These are phyloP conservation scores for Oppia nitens DNA, from an alignment of 1,140 invertebrate genomes.

Conservation along the genomic window DNA sequence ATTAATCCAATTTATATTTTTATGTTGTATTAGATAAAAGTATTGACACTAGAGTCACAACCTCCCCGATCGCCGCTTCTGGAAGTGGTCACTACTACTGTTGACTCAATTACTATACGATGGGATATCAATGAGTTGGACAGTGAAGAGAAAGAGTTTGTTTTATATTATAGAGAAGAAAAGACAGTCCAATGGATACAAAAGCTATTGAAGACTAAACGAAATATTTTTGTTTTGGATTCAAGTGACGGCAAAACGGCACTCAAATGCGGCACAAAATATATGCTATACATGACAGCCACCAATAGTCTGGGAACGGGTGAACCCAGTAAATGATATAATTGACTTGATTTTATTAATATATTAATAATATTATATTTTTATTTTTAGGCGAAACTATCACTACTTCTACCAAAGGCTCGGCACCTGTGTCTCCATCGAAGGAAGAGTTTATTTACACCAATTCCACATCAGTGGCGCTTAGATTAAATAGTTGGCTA, in stretches of 20 bases:
- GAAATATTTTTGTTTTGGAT: background rate
- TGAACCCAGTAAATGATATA: slow-evolving; percentile 40
- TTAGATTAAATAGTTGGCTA: slow-evolving; percentile 78
- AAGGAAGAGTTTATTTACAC: slow-evolving; percentile 35
- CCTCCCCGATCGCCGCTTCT: slow-evolving; percentile 19
- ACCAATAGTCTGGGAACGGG: slow-evolving; percentile 73
- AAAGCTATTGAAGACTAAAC: background rate
- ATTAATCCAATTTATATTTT: background rate
- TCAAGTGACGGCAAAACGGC: background rate
- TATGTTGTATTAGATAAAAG: slow-evolving; percentile 4
- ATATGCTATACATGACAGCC: slow-evolving; percentile 69
- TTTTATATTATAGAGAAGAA: slow-evolving; percentile 8
- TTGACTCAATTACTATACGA: slow-evolving; percentile 18
- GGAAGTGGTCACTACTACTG: slow-evolving; percentile 19
- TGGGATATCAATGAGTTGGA: slow-evolving; percentile 18
- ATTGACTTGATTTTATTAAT: background rate
- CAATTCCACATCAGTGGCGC: slow-evolving; percentile 71
- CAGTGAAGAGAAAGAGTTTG: slow-evolving; percentile 18
- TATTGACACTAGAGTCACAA: slow-evolving; percentile 16
- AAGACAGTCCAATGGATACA: background rate
- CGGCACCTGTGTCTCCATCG: slow-evolving; percentile 24
- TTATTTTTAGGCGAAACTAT: slow-evolving; percentile 12
- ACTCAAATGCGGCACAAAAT: slow-evolving; percentile 47
- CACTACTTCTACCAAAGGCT: slow-evolving; percentile 15
- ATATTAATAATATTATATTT: background rate